Evolutionary conservation across 1,140 invertebrate genomes (phyloP).

Genomic region (Procambarus virginalis): DNA sequence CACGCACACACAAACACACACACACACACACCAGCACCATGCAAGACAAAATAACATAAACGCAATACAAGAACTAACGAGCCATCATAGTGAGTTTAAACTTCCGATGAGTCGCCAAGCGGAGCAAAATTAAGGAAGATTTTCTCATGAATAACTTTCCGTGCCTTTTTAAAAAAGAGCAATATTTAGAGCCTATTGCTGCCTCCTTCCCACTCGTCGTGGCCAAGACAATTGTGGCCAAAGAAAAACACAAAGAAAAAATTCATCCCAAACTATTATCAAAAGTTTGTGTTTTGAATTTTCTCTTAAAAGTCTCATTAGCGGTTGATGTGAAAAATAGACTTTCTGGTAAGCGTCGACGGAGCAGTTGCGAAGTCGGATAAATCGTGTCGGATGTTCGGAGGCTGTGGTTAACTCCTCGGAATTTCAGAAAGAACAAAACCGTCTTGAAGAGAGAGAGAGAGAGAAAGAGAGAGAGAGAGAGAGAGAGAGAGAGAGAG

Average conservation of each 20-base stretch:
- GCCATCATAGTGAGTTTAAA: no score
- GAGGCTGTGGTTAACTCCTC: not conserved
- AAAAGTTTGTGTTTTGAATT: constrained; percentile 26
- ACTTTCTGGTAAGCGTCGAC: constrained; percentile 2
- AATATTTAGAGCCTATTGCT: no score
- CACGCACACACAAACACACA: no score
- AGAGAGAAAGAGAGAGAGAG: not conserved
- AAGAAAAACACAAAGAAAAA: not conserved
- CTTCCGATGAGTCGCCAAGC: no score
- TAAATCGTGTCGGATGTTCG: not conserved
- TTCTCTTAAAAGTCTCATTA: constrained; percentile 17
- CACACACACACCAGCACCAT: no score
- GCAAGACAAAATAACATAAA: no score
- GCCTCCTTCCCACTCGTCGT: not conserved
- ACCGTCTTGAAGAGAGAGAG: not conserved
- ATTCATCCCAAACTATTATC: constrained; percentile 24
- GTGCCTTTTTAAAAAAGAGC: no score
- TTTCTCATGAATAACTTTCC: no score
- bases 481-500: constrained; percentile 3
- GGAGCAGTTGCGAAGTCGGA: not conserved
- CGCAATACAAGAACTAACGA: no score
- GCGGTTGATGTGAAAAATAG: constrained; percentile 11
- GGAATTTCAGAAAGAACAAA: not conserved
- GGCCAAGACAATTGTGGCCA: not conserved
- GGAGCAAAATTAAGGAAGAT: no score